phyloP scores from a whole-genome alignment of 2,113 vertebrate species.

The Panthera uncia region DNA sequence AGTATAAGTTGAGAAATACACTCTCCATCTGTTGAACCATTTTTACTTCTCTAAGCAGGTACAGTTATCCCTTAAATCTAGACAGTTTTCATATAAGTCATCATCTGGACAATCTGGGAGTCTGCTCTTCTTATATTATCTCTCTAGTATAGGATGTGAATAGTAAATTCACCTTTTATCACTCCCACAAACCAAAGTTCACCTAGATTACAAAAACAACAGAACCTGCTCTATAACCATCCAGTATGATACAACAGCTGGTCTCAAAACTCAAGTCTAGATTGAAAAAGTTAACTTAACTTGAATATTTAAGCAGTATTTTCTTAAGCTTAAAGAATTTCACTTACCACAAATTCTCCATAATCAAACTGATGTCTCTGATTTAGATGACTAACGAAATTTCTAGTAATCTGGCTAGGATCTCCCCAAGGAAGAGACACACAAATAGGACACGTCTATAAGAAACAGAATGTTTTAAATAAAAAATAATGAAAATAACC shows the following conservation, averaged over 20 bases:
- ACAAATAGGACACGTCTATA: slow-evolving; percentile 92
- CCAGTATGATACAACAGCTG: background rate
- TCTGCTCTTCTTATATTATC: background rate
- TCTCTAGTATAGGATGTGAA: background rate
- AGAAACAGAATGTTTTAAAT: slow-evolving; percentile 67
- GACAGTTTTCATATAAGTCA: slow-evolving; percentile 17
- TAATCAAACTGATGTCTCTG: slow-evolving; percentile 90
- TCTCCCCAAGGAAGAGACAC: slow-evolving; percentile 89
- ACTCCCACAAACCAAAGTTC: slow-evolving; percentile 35
- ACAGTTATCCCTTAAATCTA: slow-evolving; percentile 29
- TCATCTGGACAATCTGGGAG: background rate
- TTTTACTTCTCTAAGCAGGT: slow-evolving; percentile 31
- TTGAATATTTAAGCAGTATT: slow-evolving; percentile 32
- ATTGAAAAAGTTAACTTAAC: slow-evolving; percentile 50
- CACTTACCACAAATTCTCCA: slow-evolving; percentile 89
- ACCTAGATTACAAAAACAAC: slow-evolving; percentile 36
- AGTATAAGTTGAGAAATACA: background rate
- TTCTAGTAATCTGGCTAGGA: slow-evolving; percentile 87
- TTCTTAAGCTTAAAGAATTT: slow-evolving; percentile 71
- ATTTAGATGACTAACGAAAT: slow-evolving; percentile 91
- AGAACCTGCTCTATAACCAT: slow-evolving; percentile 22
- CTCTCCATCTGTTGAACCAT: background rate
- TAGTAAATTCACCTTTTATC: slow-evolving; percentile 7
- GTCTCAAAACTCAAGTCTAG: slow-evolving; percentile 54
- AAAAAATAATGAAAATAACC: slow-evolving; percentile 47